phyloP scores from a whole-genome alignment of 2,797 vertebrate genomes.

The Halcyon chelicuti region DNA sequence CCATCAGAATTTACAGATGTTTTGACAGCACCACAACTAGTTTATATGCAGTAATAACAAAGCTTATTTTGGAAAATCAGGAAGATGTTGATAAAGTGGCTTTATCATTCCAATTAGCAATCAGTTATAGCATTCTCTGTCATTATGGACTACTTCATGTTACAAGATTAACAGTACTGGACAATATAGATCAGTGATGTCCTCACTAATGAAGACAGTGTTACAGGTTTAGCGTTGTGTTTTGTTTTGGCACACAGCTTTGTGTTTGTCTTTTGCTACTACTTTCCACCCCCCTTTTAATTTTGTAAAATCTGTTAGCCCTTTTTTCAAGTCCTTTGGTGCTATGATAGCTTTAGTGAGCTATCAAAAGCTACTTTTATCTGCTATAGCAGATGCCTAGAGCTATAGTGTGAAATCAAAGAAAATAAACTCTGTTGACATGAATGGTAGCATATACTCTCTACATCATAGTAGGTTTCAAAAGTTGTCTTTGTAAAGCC shows the following conservation, averaged over 20 bases:
- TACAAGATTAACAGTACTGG: background rate
- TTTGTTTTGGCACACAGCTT: background rate
- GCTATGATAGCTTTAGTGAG: background rate
- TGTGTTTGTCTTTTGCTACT: background rate
- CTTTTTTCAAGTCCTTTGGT: constrained; percentile 5
- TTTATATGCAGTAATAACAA: background rate
- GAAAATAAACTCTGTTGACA: constrained; percentile 43
- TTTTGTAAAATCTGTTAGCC: constrained; percentile 2
- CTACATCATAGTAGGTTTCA: background rate
- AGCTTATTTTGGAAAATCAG: background rate
- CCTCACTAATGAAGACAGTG: background rate
- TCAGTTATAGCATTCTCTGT: background rate
- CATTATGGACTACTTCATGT: background rate
- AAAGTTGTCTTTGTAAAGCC: background rate
- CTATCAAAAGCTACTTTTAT: constrained; percentile 33
- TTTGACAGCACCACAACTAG: background rate
- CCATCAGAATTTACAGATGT: background rate
- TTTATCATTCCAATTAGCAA: background rate
- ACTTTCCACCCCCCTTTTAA: background rate
- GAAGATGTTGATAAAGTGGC: background rate
- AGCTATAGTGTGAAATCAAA: constrained; percentile 48
- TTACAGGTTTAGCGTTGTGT: background rate
- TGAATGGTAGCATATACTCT: constrained; percentile 9
- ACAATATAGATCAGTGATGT: background rate
- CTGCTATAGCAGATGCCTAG: constrained; percentile 16